Base-by-base conservation (phyloP, 2,113 vertebrate genomes). In the Oceanodroma tethys region DNA sequence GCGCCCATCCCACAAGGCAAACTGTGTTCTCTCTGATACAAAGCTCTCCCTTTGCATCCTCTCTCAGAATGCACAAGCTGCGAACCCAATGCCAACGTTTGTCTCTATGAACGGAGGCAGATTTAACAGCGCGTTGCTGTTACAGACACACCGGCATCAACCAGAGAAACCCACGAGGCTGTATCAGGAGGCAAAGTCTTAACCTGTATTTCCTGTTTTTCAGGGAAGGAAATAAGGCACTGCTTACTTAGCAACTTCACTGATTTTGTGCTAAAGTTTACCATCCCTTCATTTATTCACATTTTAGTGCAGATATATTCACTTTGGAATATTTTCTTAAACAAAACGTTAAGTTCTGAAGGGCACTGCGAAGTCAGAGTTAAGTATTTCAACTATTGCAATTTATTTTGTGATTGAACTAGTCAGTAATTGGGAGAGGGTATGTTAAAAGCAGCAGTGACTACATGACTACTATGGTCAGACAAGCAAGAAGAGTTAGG, bases 131-230 rank as follows among this genome's bases (percentile, higher is more conserved):
- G 2, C 13, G 1, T 36, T 17, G 7, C 65, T 65, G 73, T 16
- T 48, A 63, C 72, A 36, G 73, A 79, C 84, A 78, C 22, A 2
- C 2, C 23, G 78, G 72, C 73, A 94, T 60, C 68, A 78, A 26
- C 43, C 62, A 32, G 59, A 66, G 56, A 74, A 86, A 56, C 9
- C 23, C 78, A 55, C 0, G 7, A 55, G 71, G 42, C 59, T 38
- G 13, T 3, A 27, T 10, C 3, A 59, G 50, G 63, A 95, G 83
- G 66, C 42, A 30, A 60, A 95, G 81, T 25, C 95, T 90, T 13
- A 96, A 96, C 96, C 94, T 92, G 95, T 86, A 95, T 96, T 96
- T 97, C 95, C 88, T 92, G 95, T 94, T 97, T 81, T 80, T 84
- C 97, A 4, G 3, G 95, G 86, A 84, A 88, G 92, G 92, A 95